Conservation (phyloP, 1,140 invertebrate genomes). For the Euschistus heros region DNA sequence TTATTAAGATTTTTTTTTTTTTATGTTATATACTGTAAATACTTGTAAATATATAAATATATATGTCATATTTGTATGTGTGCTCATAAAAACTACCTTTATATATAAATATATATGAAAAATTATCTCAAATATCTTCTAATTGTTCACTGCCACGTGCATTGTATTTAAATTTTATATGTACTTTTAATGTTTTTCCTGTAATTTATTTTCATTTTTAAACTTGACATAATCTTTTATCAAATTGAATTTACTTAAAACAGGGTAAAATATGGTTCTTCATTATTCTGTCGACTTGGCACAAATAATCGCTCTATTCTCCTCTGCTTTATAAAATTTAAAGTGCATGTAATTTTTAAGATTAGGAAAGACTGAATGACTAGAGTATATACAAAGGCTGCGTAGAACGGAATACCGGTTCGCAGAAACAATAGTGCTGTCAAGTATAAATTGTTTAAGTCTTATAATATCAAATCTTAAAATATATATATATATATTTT, state of each 20-base stretch:
- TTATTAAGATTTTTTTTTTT: neutral
- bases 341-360: slow-evolving; percentile 11
- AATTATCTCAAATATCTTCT: neutral
- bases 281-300: no score
- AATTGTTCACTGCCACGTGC: neutral
- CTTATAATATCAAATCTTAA: neutral
- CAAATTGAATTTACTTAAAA: no score
- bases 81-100: slow-evolving; percentile 8
- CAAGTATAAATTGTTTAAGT: neutral
- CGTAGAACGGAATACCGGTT: neutral
- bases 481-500: neutral
- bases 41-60: slow-evolving; percentile 9
- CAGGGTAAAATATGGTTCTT: no score
- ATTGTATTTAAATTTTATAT: neutral
- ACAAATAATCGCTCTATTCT: no score
- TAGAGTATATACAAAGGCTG: slow-evolving; percentile 4
- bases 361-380: slow-evolving; percentile 11
- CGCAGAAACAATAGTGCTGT: neutral
- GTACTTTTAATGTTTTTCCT: no score
- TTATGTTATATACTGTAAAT: slow-evolving; percentile 8
- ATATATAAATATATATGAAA: neutral
- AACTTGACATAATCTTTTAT: no score
- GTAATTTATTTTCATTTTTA: no score
- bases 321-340: neutral
- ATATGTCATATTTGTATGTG: slow-evolving; percentile 3